Evolutionary conservation across 1,140 invertebrate species (phyloP).

Genomic region (Drosophila parabipectinata): DNA sequence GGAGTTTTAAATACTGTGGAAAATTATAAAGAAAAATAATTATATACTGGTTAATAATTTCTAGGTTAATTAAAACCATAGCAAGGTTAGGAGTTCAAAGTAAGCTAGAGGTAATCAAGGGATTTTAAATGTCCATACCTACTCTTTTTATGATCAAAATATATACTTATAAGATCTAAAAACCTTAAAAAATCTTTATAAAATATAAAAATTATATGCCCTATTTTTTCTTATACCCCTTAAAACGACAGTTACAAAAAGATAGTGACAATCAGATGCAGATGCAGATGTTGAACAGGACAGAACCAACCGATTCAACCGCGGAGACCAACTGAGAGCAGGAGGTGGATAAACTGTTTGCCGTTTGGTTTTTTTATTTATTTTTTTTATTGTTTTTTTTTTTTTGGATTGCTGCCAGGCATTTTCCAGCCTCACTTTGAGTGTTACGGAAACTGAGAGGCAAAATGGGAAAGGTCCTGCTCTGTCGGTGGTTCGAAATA

Average conservation of each 20-base stretch:
- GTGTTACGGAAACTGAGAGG: constrained; percentile 25
- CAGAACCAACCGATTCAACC: constrained; percentile 52
- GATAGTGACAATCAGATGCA: constrained; percentile 72
- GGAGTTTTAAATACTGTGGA: constrained; percentile 4
- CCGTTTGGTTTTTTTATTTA: constrained; percentile 34
- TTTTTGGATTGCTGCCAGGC: constrained; percentile 22
- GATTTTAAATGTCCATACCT: too few species aligned
- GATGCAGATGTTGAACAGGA: constrained; percentile 38
- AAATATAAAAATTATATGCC: not conserved
- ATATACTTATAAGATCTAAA: not conserved
- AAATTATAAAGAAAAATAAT: not conserved
- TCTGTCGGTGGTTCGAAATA: constrained; percentile 65
- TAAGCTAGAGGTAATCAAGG: too few species aligned
- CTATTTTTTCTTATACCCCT: constrained; percentile 3
- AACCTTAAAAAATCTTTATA: not conserved
- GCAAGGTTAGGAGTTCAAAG: too few species aligned
- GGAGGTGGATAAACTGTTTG: constrained; percentile 69
- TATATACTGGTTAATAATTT: too few species aligned
- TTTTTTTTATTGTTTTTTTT: constrained; percentile 23
- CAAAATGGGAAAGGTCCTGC: constrained; percentile 29
- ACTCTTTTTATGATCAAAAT: too few species aligned
- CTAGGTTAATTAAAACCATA: not conserved
- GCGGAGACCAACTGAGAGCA: constrained; percentile 45
- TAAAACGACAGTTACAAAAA: constrained; percentile 40
- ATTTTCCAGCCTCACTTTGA: constrained; percentile 54